Conservation (phyloP, 2,113 vertebrate genomes). For the Albula glossodonta region DNA sequence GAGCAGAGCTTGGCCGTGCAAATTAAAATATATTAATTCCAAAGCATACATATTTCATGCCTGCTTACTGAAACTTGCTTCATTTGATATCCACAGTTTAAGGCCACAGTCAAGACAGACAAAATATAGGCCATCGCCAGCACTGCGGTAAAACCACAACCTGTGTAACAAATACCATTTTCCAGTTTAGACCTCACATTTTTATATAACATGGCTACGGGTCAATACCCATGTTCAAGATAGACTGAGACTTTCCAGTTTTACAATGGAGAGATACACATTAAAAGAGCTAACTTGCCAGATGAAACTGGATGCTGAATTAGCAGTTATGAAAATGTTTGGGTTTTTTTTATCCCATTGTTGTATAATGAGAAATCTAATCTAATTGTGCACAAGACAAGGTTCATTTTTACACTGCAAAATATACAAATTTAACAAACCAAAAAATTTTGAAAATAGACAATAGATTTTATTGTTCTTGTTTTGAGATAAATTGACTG, state of each 20-base stretch:
- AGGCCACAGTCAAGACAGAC: constrained; percentile 3
- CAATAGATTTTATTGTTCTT: no score
- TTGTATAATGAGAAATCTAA: not conserved
- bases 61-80: not conserved
- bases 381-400: no score
- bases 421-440: no score
- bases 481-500: no score
- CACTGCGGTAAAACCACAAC: not conserved
- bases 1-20: constrained; percentile 16
- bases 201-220: not conserved
- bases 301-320: not conserved
- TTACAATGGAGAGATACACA: not conserved
- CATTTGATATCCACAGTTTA: constrained; percentile 5
- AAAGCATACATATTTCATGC: constrained; percentile 13
- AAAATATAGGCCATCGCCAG: constrained; percentile 7
- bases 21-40: constrained; percentile 28
- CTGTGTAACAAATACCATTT: not conserved
- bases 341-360: no score
- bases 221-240: not conserved
- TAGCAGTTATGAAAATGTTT: no score
- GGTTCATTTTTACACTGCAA: no score
- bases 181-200: not conserved
- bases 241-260: not conserved
- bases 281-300: not conserved
- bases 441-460: no score